phyloP scores from a whole-genome alignment of 2,888 invertebrate genomes.

The Drosophila merina region DNA sequence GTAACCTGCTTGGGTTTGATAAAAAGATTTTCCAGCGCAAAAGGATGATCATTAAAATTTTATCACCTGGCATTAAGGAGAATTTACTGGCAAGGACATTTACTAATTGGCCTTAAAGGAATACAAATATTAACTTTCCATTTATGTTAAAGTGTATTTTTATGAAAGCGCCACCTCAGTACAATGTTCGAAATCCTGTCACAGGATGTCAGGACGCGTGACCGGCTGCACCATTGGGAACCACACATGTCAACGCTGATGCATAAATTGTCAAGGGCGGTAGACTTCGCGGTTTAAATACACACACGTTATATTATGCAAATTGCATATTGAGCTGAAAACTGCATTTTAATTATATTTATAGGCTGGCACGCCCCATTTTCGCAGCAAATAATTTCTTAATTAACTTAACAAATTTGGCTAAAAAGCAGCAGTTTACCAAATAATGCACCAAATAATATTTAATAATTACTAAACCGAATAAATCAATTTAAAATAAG shows the following conservation, averaged over 20 bases:
- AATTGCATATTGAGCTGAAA: constrained; percentile 38
- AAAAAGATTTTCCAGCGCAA: constrained; percentile 63
- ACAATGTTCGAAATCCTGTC: constrained; percentile 20
- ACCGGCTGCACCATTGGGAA: constrained; percentile 27
- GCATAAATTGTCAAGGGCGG: constrained; percentile 34
- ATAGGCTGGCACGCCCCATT: constrained; percentile 18
- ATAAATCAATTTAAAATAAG: constrained; percentile 6
- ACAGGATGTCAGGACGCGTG: constrained; percentile 33
- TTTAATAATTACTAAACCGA: not conserved
- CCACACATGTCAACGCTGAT: constrained; percentile 34
- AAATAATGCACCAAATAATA: not conserved
- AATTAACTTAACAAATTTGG: constrained; percentile 25
- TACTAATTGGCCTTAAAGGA: constrained; percentile 13
- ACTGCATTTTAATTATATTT: constrained; percentile 33
- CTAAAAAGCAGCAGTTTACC: constrained; percentile 3
- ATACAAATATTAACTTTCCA: not conserved
- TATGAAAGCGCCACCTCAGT: not conserved
- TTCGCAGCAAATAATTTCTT: constrained; percentile 31
- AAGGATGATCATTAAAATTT: constrained; percentile 27
- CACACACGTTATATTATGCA: constrained; percentile 23
- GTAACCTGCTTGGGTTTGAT: constrained; percentile 56
- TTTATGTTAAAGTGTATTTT: constrained; percentile 1
- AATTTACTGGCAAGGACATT: not conserved
- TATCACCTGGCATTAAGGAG: constrained; percentile 8
- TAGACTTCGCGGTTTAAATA: constrained; percentile 8